These are phyloP conservation scores for Hucho hucho DNA, from an alignment of 2,113 vertebrate genomes.

Conservation along the genomic window DNA sequence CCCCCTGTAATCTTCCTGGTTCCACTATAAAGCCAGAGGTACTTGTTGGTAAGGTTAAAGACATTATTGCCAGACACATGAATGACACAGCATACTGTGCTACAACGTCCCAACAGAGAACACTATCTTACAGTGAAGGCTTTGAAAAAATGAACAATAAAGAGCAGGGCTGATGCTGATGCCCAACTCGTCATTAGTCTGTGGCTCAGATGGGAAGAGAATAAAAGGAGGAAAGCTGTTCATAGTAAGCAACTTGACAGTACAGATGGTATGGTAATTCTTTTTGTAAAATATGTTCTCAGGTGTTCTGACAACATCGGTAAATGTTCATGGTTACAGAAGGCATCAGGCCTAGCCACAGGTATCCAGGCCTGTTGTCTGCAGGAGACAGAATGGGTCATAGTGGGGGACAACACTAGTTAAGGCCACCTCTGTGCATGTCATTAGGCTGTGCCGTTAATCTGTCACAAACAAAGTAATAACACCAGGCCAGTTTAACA, in stretches of 20 bases:
- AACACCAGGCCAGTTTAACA: too few relatives aligned
- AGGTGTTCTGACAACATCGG: slow-evolving; percentile 65
- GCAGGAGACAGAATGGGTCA: slow-evolving; percentile 28
- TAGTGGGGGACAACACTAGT: slow-evolving; percentile 4
- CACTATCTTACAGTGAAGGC: neutral
- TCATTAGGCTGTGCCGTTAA: neutral
- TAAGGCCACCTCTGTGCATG: slow-evolving; percentile 1
- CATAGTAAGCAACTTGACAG: slow-evolving; percentile 46
- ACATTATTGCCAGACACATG: neutral
- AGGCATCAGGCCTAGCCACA: slow-evolving; percentile 52
- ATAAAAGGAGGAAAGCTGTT: slow-evolving; percentile 1
- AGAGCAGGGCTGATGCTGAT: slow-evolving; percentile 41
- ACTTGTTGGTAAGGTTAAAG: neutral
- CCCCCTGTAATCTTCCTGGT: too few relatives aligned
- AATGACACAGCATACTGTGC: neutral
- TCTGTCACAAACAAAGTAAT: too few relatives aligned
- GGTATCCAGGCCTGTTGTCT: slow-evolving; percentile 46
- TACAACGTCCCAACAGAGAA: neutral
- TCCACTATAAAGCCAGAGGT: neutral
- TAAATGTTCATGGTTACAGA: slow-evolving; percentile 48
- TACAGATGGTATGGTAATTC: slow-evolving; percentile 75
- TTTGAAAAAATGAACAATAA: slow-evolving; percentile 10
- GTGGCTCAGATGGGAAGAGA: neutral
- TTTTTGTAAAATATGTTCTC: slow-evolving; percentile 68
- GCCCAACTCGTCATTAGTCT: slow-evolving; percentile 26